Percentiles rank a stretch among this genome's conserved stretches.
These are phyloP conservation scores for Odontomyia ornata DNA, from an alignment of 2,888 invertebrate genomes.

Conservation along the genomic window DNA sequence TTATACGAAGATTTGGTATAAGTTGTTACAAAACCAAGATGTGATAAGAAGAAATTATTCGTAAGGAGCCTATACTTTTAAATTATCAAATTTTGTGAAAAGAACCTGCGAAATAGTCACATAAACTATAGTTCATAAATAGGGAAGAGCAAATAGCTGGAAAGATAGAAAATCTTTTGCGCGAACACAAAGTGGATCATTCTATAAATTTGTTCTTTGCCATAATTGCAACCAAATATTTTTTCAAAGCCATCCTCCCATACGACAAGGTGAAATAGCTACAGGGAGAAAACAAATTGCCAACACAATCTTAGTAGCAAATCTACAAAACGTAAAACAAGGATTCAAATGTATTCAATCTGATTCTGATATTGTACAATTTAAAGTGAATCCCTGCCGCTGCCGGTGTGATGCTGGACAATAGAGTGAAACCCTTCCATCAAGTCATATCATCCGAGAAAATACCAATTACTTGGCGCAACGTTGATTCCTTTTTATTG, in stretches of 20 bases:
- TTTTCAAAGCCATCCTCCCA: neutral
- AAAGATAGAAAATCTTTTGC: no score
- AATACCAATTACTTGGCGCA: slow-evolving; percentile 51
- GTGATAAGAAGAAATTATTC: no score
- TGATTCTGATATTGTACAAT: slow-evolving; percentile 29
- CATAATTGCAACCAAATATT: neutral
- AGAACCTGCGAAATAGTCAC: no score
- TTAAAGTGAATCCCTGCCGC: slow-evolving; percentile 2
- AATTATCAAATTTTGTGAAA: no score
- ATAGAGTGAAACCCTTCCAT: slow-evolving; percentile 46
- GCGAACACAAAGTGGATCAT: no score
- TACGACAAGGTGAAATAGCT: slow-evolving; percentile 2
- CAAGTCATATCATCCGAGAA: slow-evolving; percentile 51
- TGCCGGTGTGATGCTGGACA: slow-evolving; percentile 21
- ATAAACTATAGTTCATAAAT: no score
- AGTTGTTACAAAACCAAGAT: no score
- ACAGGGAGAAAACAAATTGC: slow-evolving; percentile 23
- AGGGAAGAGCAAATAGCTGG: no score
- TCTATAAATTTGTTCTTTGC: no score
- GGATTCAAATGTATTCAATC: slow-evolving; percentile 39
- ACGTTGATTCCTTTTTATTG: slow-evolving; percentile 50
- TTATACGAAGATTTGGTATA: no score
- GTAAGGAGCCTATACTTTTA: no score
- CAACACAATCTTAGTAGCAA: slow-evolving; percentile 25
- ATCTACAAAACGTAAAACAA: slow-evolving; percentile 43